Evolutionary conservation across 2,113 vertebrate genomes (phyloP), one percentile per base, ranked within the genome.

Genomic region (Athene cunicularia): DNA sequence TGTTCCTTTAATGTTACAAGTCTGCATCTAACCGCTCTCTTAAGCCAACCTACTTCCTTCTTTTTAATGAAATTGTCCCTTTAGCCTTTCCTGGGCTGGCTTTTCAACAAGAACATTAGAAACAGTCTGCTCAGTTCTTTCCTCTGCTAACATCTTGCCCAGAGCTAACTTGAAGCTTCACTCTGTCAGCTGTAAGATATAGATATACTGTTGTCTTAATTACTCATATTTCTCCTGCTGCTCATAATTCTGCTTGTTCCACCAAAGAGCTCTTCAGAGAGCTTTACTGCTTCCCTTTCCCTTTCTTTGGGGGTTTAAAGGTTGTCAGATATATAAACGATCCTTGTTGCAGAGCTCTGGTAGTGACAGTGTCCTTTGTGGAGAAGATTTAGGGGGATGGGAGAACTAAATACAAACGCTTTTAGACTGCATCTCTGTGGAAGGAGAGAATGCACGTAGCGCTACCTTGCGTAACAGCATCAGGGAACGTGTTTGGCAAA

Each of bases 181-280:
- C 80, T 97, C 80, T 97, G 85, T 97, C 81, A 94, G 95, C 86
- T 95, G 88, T 90, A 93, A 96, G 88, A 95, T 97, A 96, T 45
- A 97, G 94, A 97, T 93, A 97, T 94, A 95, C 95, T 91, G 88
- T 97, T 97, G 96, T 98, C 97, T 97, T 98, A 97, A 98, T 98
- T 98, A 97, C 93, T 96, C 53, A 60, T 95, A 90, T 97, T 98
- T 97, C 81, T 97, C 93, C 88, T 86, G 91, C 90, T 97, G 92
- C 76, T 98, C 94, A 94, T 97, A 96, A 97, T 97, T 98, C 85
- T 96, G 64, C 85, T 96, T 92, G 64, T 91, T 81, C 63, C 86
- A 86, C 91, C 74, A 96, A 97, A 95, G 83, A 93, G 76, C 89
- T 91, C 94, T 97, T 97, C 81, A 96, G 96, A 98, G 92, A 97